Percentiles rank a stretch among this genome's conserved stretches.
These are phyloP conservation scores for Dallia pectoralis DNA, from an alignment of 2,797 vertebrate genomes.

Conservation along the genomic window DNA sequence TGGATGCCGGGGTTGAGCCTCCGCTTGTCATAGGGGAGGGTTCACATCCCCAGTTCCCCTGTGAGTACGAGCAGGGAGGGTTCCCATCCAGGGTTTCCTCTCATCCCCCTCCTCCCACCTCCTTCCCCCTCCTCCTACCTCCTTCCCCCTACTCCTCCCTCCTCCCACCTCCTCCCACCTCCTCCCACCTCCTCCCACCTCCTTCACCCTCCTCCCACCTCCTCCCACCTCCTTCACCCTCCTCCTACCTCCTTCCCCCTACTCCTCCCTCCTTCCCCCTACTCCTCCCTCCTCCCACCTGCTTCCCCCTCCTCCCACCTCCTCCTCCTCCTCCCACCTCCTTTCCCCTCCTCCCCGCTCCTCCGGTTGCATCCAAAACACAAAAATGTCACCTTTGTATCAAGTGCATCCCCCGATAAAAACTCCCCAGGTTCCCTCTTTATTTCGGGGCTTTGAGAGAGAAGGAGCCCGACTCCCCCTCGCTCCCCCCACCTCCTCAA, in stretches of 20 bases:
- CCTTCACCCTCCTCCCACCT: neutral
- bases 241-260: slow-evolving; percentile 43
- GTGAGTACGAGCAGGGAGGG: slow-evolving; percentile 28
- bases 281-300: slow-evolving; percentile 38
- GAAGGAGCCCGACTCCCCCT: slow-evolving; percentile 32
- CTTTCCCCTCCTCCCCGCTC: slow-evolving; percentile 23
- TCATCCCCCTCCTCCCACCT: slow-evolving; percentile 27
- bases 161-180: slow-evolving; percentile 20
- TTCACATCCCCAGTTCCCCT: slow-evolving; percentile 19
- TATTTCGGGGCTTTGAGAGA: slow-evolving; percentile 60
- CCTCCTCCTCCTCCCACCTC: neutral
- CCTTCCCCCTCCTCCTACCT: slow-evolving; percentile 17
- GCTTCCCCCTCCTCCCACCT: slow-evolving; percentile 1
- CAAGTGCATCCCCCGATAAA: slow-evolving; percentile 66
- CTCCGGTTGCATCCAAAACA: slow-evolving; percentile 47
- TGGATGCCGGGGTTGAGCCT: slow-evolving; percentile 37
- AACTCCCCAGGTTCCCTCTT: slow-evolving; percentile 64
- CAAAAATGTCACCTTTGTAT: slow-evolving; percentile 64
- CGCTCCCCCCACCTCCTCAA: neutral
- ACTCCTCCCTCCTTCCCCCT: neutral
- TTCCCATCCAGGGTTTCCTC: too few species aligned
- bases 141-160: slow-evolving; percentile 14
- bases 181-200: slow-evolving; percentile 47
- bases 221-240: slow-evolving; percentile 17
- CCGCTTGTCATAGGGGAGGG: neutral